Conservation (phyloP, 2,888 invertebrate species). For the Odontothrips loti region DNA sequence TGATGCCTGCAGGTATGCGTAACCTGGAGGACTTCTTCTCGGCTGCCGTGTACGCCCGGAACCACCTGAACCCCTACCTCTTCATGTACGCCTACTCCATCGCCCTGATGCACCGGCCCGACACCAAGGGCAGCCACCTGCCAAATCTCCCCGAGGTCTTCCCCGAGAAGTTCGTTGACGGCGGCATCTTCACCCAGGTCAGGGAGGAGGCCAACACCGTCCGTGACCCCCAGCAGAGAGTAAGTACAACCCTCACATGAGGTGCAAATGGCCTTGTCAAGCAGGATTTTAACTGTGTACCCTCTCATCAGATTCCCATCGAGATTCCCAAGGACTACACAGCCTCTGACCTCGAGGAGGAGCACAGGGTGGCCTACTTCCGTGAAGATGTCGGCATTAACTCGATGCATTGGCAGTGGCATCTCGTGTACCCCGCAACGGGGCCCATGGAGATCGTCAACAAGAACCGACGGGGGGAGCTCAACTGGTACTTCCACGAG, state of each 20-base stretch:
- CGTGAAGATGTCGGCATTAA: slow-evolving; percentile 81
- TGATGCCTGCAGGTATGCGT: slow-evolving; percentile 55
- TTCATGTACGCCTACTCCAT: slow-evolving; percentile 77
- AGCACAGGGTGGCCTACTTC: slow-evolving; percentile 78
- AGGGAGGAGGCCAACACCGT: slow-evolving; percentile 63
- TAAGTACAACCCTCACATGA: not conserved
- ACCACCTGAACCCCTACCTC: slow-evolving; percentile 71
- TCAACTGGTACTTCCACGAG: slow-evolving; percentile 77
- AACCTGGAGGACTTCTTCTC: slow-evolving; percentile 66
- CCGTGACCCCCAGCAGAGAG: not conserved
- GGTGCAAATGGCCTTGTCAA: too few relatives aligned
- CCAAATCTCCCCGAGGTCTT: slow-evolving; percentile 74
- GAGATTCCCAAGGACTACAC: slow-evolving; percentile 70
- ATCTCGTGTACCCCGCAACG: slow-evolving; percentile 78
- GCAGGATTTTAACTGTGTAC: not conserved
- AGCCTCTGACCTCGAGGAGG: slow-evolving; percentile 67
- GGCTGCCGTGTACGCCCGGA: slow-evolving; percentile 65
- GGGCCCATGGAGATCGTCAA: slow-evolving; percentile 56
- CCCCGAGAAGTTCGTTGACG: slow-evolving; percentile 77
- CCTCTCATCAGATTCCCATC: slow-evolving; percentile 55
- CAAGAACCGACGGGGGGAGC: slow-evolving; percentile 72
- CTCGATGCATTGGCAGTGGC: slow-evolving; percentile 91
- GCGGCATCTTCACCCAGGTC: slow-evolving; percentile 64
- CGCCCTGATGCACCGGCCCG: slow-evolving; percentile 66
- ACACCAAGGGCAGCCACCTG: slow-evolving; percentile 63